Conservation (phyloP, 1,140 invertebrate genomes). For the Drosophila pectinifera region DNA sequence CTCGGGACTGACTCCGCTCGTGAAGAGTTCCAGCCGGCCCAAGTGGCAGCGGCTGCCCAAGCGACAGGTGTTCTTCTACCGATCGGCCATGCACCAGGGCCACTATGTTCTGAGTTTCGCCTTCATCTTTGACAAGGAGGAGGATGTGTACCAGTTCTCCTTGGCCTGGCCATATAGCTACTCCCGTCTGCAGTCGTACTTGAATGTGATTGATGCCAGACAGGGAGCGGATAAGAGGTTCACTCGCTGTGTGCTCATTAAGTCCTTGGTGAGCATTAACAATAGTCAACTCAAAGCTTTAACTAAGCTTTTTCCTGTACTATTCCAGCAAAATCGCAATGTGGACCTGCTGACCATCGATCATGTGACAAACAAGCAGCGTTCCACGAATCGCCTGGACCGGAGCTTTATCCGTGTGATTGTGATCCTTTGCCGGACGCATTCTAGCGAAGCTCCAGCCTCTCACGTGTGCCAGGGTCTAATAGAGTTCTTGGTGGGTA, state of each 20-base stretch:
- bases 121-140: conserved; percentile 97
- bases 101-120: conserved; percentile 97
- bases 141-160: conserved; percentile 96
- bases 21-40: conserved; percentile 95
- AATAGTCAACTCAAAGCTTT: not conserved
- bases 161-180: conserved; percentile 98
- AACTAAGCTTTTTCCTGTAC: not conserved
- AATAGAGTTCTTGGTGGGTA: conserved; percentile 95
- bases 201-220: conserved; percentile 90
- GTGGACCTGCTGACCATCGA: conserved; percentile 95
- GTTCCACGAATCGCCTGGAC: conserved; percentile 68
- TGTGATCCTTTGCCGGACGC: conserved; percentile 92
- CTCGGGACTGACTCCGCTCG: conserved; percentile 96
- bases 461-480: conserved; percentile 97
- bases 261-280: conserved; percentile 62
- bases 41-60: conserved; percentile 96
- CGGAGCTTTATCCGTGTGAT: conserved; percentile 87
- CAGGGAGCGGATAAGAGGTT: conserved; percentile 73
- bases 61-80: conserved; percentile 96
- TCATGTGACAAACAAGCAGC: conserved; percentile 85
- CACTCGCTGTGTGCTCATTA: conserved; percentile 59
- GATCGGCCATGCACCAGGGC: conserved; percentile 94
- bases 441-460: conserved; percentile 96
- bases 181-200: conserved; percentile 93
- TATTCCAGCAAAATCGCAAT: conserved; percentile 93